Base-by-base conservation (phyloP, 1,140 invertebrate species). In the Plectrocnemia conspersa region DNA sequence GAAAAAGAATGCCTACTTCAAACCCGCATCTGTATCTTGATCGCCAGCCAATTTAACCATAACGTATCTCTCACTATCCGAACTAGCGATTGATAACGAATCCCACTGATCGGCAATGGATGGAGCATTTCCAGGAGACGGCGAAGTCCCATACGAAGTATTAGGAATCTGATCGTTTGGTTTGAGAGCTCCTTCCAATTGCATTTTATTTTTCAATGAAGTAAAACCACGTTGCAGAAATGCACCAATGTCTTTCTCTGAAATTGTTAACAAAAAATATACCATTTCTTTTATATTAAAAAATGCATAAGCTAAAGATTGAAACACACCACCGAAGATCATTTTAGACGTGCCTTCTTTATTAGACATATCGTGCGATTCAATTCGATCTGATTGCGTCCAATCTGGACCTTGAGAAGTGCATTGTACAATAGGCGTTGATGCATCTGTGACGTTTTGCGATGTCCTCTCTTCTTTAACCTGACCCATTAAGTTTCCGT, bases 41-140 rank as follows among this genome's bases (percentile, higher is more conserved):
- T 83, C 81, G 25, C 81, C 79, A 21, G 75, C 71, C 10, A 82
- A 69, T 62, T 79, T 79, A 11, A 86, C 77, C 3, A 86, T 76
- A 6, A 87, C 77, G 64, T 82, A 89, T 62, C 86, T 83, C 59
- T 89, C 87, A 59, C 85, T 88, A 67, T 89, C 88, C 0, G 86
- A 89, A 63, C 85, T 88, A n/a, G 82, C 79, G 56, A 88, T 86
- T 55, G 85, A 88, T 52, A 83, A 77, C 4, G 72, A 70, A 65
- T 76, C 74, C 59, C 59, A 61, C 23, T 61, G 59, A 25, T 61
- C 59, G 3, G 33, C 29, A n/a, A 33, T 38, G 13, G 53, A 53
- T 1, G 47, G 40, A 32, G 35, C 33, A n/a, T 44, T 42, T 18
- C 32, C 23, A 16, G 52, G 52, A 5, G 59, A 54, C 56, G 83